Evolutionary conservation across 2,888 invertebrate species (phyloP).

Genomic region (Axea sp.): DNA sequence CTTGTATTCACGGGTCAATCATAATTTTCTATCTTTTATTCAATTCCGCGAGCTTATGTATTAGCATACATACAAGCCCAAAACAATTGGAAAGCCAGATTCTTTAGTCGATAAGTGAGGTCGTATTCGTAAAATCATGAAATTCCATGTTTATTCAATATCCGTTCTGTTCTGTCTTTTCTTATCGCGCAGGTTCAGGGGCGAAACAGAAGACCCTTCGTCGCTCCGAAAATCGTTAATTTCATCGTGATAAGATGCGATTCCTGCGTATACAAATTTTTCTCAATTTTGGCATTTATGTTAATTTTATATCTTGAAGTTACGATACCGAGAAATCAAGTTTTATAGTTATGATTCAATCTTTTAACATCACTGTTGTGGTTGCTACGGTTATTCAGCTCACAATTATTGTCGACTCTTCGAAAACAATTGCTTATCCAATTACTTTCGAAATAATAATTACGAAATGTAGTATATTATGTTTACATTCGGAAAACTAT

Average conservation of each 20-base stretch:
- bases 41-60: conserved; percentile 73
- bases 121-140: conserved; percentile 77
- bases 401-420: conserved; percentile 23
- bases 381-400: conserved; percentile 8
- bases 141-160: conserved; percentile 79
- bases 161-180: conserved; percentile 61
- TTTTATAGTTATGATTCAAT: conserved; percentile 38
- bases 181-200: conserved; percentile 63
- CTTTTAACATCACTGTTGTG: conserved; percentile 9
- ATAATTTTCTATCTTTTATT: conserved; percentile 78
- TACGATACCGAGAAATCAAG: conserved; percentile 13
- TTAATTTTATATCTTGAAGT: conserved; percentile 43
- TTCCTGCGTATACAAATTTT: conserved; percentile 51
- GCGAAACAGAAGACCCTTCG: conserved; percentile 50
- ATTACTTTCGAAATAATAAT: conserved; percentile 26
- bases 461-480: conserved; percentile 5
- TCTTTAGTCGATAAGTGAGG: conserved; percentile 68
- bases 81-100: conserved; percentile 70
- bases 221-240: conserved; percentile 60
- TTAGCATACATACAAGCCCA: conserved; percentile 77
- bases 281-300: conserved; percentile 38
- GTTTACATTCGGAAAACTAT: background rate
- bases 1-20: conserved; percentile 69
- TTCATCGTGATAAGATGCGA: conserved; percentile 65
- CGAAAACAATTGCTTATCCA: conserved; percentile 24